Conservation (phyloP, 1,140 invertebrate genomes). For the Trinorchestia longiramus region DNA sequence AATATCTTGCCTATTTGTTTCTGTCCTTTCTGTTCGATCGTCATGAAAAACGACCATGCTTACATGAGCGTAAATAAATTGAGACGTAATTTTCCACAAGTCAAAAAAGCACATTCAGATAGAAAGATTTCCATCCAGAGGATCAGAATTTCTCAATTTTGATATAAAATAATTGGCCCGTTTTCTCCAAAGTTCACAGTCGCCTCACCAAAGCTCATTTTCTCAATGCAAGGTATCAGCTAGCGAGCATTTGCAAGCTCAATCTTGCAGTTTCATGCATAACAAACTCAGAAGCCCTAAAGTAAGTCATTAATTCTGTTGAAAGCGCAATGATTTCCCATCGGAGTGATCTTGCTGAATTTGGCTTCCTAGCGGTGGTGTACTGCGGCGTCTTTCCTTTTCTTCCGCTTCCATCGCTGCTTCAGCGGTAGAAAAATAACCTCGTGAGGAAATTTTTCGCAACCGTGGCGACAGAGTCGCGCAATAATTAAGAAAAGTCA, state of each 20-base stretch:
- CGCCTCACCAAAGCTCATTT: neutral
- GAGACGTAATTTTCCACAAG: neutral
- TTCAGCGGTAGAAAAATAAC: neutral
- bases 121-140: neutral
- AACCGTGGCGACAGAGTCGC: neutral
- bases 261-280: conserved; percentile 20
- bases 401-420: neutral
- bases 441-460: neutral
- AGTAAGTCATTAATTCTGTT: conserved; percentile 20
- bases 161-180: neutral
- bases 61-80: neutral
- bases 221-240: neutral
- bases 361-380: neutral
- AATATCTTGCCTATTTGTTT: neutral
- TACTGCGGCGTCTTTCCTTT: neutral
- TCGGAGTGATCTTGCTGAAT: conserved; percentile 1
- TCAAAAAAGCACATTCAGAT: neutral
- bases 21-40: neutral
- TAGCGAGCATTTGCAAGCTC: neutral
- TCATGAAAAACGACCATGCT: neutral
- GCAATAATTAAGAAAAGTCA: conserved; percentile 36
- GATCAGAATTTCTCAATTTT: neutral
- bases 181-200: neutral
- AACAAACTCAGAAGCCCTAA: conserved; percentile 32
- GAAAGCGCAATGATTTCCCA: conserved; percentile 22